A percentile compares a stretch with the other conserved stretches of the same genome.
Evolutionary conservation across 2,797 vertebrate genomes (phyloP).

Genomic region (Chlorospingus flavigularis): DNA sequence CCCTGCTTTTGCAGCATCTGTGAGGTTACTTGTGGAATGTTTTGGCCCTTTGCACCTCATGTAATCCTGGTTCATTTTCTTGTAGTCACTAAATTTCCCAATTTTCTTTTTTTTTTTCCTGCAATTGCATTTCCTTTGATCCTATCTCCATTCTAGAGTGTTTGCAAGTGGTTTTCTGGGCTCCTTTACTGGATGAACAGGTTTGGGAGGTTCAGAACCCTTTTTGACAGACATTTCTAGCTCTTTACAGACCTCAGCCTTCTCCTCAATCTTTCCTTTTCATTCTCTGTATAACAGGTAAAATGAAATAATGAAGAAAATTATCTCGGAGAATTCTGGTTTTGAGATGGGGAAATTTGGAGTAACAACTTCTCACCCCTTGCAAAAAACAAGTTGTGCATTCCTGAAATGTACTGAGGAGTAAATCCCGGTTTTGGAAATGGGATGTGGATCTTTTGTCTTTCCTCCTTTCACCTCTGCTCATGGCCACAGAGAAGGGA

Average conservation of each 20-base stretch:
- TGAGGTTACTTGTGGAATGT: not conserved
- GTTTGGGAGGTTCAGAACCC: not conserved
- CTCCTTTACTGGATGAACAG: not conserved
- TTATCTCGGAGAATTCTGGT: not conserved
- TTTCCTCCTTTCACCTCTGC: not conserved
- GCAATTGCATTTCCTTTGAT: not conserved
- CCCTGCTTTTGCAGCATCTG: not conserved
- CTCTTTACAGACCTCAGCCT: not conserved
- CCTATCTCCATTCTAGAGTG: not conserved
- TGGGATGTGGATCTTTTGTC: not conserved
- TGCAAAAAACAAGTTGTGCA: rapidly evolving
- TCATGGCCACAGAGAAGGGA: not conserved
- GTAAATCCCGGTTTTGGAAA: not conserved
- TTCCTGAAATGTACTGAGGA: not conserved
- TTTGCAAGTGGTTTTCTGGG: not conserved
- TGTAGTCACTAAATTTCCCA: not conserved
- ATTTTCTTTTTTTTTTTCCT: not conserved
- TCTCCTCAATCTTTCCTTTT: not conserved
- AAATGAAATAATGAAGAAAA: not conserved
- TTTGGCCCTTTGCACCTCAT: not conserved
- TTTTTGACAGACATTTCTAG: not conserved
- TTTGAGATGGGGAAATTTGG: not conserved
- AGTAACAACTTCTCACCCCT: not conserved
- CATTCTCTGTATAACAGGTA: not conserved
- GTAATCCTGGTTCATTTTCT: not conserved